Percentiles rank a stretch among this genome's conserved stretches.
phyloP scores from a whole-genome alignment of 1,140 invertebrate species.

The Lethocerus indicus region DNA sequence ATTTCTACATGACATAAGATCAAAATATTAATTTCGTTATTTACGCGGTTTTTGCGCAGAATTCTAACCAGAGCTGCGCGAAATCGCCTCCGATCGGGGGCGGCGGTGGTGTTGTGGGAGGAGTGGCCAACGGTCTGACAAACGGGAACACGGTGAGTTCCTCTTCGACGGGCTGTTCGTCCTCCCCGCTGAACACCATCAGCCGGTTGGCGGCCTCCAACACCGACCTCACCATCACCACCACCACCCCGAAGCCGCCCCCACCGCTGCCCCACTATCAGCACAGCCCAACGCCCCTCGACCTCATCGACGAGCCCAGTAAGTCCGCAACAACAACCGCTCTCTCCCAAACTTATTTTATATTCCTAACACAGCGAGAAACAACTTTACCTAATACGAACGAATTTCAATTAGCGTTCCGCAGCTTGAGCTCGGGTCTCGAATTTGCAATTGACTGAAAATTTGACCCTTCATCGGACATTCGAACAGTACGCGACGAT shows the following conservation, averaged over 20 bases:
- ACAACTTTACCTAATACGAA: too few species aligned
- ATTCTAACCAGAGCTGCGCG: slow-evolving; percentile 6
- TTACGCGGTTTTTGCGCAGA: slow-evolving; percentile 2
- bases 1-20: too few species aligned
- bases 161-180: slow-evolving; percentile 11
- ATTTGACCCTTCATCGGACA: too few species aligned
- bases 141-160: slow-evolving; percentile 6
- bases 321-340: too few species aligned
- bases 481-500: too few species aligned
- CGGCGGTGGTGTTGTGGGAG: neutral
- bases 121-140: neutral
- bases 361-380: too few species aligned
- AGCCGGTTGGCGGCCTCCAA: slow-evolving; percentile 52
- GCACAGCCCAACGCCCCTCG: slow-evolving; percentile 22
- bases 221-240: slow-evolving; percentile 62
- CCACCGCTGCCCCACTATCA: slow-evolving; percentile 6
- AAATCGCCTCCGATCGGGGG: slow-evolving; percentile 10
- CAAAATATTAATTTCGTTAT: too few species aligned
- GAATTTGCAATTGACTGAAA: too few species aligned
- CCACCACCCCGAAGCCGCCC: slow-evolving; percentile 27
- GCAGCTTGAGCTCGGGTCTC: too few species aligned
- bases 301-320: slow-evolving; percentile 65
- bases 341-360: too few species aligned
- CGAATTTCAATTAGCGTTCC: too few species aligned
- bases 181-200: slow-evolving; percentile 29